These are phyloP conservation scores for Desmophyllum pertusum DNA, from an alignment of 92 coral and sea anemone genomes.

Conservation along the genomic window DNA sequence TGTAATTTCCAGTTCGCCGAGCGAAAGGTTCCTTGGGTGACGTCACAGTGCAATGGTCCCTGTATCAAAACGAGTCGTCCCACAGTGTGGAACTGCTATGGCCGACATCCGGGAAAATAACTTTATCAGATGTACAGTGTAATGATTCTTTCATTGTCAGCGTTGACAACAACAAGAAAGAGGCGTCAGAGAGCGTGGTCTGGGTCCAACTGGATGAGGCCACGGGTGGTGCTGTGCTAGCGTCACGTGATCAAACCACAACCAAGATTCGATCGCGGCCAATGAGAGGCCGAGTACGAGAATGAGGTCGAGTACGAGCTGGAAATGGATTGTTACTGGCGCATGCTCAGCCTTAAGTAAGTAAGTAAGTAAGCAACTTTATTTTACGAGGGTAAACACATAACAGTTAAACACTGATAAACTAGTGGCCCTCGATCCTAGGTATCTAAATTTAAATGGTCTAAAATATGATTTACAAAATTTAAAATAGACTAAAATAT, in stretches of 20 bases:
- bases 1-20: slow-evolving; percentile 77
- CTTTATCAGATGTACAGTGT: slow-evolving; percentile 77
- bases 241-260: slow-evolving; percentile 54
- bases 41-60: slow-evolving; percentile 76
- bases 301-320: neutral
- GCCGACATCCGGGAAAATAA: slow-evolving; percentile 72
- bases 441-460: too few species aligned
- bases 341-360: too few species aligned
- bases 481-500: too few species aligned
- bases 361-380: too few species aligned
- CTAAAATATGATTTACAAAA: too few species aligned
- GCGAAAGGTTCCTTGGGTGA: slow-evolving; percentile 87
- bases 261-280: slow-evolving; percentile 52
- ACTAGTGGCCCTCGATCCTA: too few species aligned
- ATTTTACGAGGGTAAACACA: too few species aligned
- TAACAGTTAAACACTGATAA: too few species aligned
- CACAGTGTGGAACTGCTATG: slow-evolving; percentile 46
- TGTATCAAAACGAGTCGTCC: slow-evolving; percentile 59
- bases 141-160: slow-evolving; percentile 64
- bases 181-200: slow-evolving; percentile 50
- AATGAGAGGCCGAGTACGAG: slow-evolving; percentile 35
- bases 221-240: slow-evolving; percentile 76
- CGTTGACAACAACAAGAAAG: slow-evolving; percentile 51
- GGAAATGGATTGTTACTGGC: slow-evolving; percentile 63
- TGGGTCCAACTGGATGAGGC: slow-evolving; percentile 60